Evolutionary conservation across 2,113 vertebrate species (phyloP).

Genomic region (Chiloscyllium plagiosum): DNA sequence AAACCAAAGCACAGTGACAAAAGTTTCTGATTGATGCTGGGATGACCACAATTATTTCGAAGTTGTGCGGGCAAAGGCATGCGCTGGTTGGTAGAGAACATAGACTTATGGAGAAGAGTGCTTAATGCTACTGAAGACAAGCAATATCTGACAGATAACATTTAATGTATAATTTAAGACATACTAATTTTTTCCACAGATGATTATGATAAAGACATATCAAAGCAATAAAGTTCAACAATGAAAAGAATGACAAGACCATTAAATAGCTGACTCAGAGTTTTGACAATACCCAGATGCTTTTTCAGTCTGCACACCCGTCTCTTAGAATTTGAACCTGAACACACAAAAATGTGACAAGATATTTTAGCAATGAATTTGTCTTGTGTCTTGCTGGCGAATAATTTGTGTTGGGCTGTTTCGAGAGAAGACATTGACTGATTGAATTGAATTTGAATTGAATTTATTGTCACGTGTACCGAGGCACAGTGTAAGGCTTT

Average conservation of each 20-base stretch:
- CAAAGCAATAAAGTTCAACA: background rate
- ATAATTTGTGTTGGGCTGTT: background rate
- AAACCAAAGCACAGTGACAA: background rate
- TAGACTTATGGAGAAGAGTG: background rate
- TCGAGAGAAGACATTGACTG: background rate
- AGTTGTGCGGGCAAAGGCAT: background rate
- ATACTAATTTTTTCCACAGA: background rate
- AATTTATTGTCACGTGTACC: no score
- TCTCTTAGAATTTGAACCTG: background rate
- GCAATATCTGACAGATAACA: background rate
- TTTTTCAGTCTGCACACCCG: background rate
- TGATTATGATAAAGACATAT: background rate
- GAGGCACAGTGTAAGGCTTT: no score
- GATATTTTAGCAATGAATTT: background rate
- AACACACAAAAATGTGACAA: background rate
- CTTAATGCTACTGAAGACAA: background rate
- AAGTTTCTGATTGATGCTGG: background rate
- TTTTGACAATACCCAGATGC: background rate
- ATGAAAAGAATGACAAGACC: background rate
- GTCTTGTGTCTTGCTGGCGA: background rate
- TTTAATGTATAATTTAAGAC: background rate
- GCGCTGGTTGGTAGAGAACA: background rate
- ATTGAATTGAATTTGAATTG: no score
- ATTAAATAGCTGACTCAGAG: background rate
- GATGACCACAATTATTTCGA: background rate